Base-by-base conservation (phyloP, 2,113 vertebrate species). In the Narcine bancroftii region DNA sequence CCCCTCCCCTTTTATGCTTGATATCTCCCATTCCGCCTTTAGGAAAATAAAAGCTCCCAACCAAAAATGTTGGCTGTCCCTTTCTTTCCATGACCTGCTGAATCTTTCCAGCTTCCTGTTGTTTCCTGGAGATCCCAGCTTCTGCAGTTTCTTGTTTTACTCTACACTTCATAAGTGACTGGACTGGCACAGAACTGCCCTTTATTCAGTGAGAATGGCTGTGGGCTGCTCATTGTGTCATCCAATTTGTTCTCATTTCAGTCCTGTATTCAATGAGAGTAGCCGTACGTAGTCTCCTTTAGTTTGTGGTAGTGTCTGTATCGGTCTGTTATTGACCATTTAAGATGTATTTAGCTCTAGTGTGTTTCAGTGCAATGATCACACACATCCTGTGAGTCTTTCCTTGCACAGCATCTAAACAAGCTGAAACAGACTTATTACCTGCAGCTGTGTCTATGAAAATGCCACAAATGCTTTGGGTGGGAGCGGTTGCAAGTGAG, bases 401-500 rank as follows among this genome's bases (percentile, higher is more conserved):
- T 95, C 92, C 92, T 95, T 93, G 93, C 92, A 95, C 6, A 33
- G 79, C 89, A 60, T 94, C 93, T 91, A n/a, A 93, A 92, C 96
- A 94, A 94, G 96, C 94, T 95, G 93, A 0, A 93, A 94, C 96
- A 95, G 56, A 94, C 79, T 92, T 81, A 47, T 94, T 95, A 94
- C 95, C 95, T 92, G 92, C 72, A 75, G 89, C 65, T 45, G 66
- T 71, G 95, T 45, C 5, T 45, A 93, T 63, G 94, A 94, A 93
- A 94, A 96, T 97, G 95, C 96, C 95, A 92, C 2, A n/a, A 92
- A 96, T 97, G 95, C 93, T 94, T 97, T 92, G 94, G 94, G 81
- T 79, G 96, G 96, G 96, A 95, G 96, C 96, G 96, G 95, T 94
- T 89, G 65, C 24, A 1, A 66, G 42, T 21, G 11, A 24, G 3